Percentiles rank a stretch among this genome's conserved stretches.
Conservation (phyloP, 2,888 invertebrate genomes). For the Lasioglossum malachurum region DNA sequence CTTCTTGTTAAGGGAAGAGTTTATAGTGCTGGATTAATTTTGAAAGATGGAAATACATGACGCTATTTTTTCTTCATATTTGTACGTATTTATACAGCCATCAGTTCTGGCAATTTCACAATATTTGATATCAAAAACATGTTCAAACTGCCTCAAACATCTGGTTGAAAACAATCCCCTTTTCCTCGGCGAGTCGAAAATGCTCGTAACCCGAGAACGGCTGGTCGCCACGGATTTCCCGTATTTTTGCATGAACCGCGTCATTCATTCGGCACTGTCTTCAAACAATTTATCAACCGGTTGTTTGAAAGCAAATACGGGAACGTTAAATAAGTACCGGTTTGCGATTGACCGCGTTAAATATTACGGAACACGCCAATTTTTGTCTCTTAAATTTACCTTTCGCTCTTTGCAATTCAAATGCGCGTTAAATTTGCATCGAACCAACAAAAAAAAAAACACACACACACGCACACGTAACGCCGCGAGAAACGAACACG, state of each 20-base stretch:
- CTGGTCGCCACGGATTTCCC: neutral
- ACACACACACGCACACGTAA: neutral
- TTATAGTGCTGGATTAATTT: neutral
- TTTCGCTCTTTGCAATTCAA: slow-evolving; percentile 59
- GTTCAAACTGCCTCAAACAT: neutral
- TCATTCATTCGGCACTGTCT: slow-evolving; percentile 4
- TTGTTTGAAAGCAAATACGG: slow-evolving; percentile 18
- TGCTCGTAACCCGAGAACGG: neutral
- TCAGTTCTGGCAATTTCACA: neutral
- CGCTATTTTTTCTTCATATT: neutral
- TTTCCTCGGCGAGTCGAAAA: neutral
- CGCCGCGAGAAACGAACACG: neutral
- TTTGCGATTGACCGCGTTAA: slow-evolving; percentile 19
- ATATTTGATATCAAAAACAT: neutral
- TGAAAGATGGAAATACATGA: neutral
- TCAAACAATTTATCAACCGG: slow-evolving; percentile 2
- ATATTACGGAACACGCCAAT: slow-evolving; percentile 22
- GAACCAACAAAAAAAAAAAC: neutral
- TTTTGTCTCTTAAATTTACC: slow-evolving; percentile 31
- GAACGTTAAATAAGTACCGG: slow-evolving; percentile 13
- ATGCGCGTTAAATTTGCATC: slow-evolving; percentile 60
- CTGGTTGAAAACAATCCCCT: neutral
- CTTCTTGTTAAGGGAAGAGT: neutral
- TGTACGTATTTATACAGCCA: neutral
- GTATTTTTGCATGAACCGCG: neutral